Evolutionary conservation across 2,888 invertebrate genomes (phyloP).

Genomic region (Sarcophaga variegata): DNA sequence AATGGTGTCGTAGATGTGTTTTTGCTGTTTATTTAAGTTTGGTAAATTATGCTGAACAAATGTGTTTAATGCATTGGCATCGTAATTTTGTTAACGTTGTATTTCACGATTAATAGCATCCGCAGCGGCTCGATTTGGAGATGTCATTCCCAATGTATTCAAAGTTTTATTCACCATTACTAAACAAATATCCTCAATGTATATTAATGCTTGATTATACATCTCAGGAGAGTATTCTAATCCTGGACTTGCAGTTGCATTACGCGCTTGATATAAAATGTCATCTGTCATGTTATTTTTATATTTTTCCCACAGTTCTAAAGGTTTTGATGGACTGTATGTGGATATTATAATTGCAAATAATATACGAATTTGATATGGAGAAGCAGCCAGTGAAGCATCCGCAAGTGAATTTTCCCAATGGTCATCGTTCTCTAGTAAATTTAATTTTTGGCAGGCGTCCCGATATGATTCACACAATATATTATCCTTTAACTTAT

Average conservation of each 20-base stretch:
- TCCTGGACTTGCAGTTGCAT: constrained; percentile 5
- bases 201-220: constrained; percentile 11
- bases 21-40: constrained; percentile 9
- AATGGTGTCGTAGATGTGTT: constrained; percentile 60
- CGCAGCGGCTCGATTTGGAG: neutral
- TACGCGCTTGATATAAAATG: constrained; percentile 47
- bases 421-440: constrained; percentile 74
- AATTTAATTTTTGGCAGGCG: constrained; percentile 62
- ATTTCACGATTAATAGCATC: constrained; percentile 4
- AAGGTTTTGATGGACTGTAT: constrained; percentile 64
- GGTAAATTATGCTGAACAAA: constrained; percentile 4
- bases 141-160: neutral
- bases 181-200: constrained; percentile 9
- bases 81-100: neutral
- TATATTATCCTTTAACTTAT: no score
- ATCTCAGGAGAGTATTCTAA: constrained; percentile 1
- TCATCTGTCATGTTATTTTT: constrained; percentile 38
- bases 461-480: constrained; percentile 74
- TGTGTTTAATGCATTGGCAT: neutral
- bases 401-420: constrained; percentile 62
- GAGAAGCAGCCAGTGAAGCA: constrained; percentile 52
- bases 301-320: constrained; percentile 43
- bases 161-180: constrained; percentile 5
- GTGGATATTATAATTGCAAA: constrained; percentile 63
- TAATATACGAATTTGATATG: constrained; percentile 58